Base-by-base conservation (phyloP, 23 tunicate species). In the Trididemnum nubilum region DNA sequence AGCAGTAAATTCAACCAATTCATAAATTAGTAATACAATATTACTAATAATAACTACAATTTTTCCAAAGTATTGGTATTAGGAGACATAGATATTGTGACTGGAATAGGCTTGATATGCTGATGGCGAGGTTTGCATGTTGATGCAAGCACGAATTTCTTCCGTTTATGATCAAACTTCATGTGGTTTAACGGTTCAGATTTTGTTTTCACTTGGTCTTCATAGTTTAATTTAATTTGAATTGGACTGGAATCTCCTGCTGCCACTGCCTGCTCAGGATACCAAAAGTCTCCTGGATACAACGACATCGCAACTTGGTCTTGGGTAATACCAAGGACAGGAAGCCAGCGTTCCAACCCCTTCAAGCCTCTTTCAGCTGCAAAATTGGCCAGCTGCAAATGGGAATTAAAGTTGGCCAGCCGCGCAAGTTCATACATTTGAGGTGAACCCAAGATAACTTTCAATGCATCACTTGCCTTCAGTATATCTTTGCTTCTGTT, bases 291-390 rank as follows among this genome's bases (percentile, higher is more conserved):
- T 80, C 89, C 89, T 27, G 89, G 89, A 34, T 77, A 64, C 28
- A 90, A 57, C 21, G 82, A 38, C 35, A 90, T 5, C 34, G 50
- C 2, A 21, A 34, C 12, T 21, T 51, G 77, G 57, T 90, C 96
- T 35, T 36, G 66, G 7, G 96, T 85, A 1, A 44, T 1, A 7
- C 79, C 89, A 23, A 37, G 3, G 31, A 85, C 60, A 15, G 96
- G 96, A 27, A 85, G 52, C 64, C 73, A 85, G 19, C 96, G 73
- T 64, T 73, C 82, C 81, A 90, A 35, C 22, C 96, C 96, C 60
- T 78, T 54, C 29, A 29, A 3, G 0, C 85, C 77, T 0, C 96
- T 57, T 2, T 89, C 65, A 58, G 67, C 24, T 0, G 78, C 61
- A 77, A 85, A 85, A 5, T 77, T 78, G 64, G 22, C 37, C 4